Evolutionary conservation across 2,113 vertebrate species (phyloP).

Genomic region (Lophotis ruficrista): DNA sequence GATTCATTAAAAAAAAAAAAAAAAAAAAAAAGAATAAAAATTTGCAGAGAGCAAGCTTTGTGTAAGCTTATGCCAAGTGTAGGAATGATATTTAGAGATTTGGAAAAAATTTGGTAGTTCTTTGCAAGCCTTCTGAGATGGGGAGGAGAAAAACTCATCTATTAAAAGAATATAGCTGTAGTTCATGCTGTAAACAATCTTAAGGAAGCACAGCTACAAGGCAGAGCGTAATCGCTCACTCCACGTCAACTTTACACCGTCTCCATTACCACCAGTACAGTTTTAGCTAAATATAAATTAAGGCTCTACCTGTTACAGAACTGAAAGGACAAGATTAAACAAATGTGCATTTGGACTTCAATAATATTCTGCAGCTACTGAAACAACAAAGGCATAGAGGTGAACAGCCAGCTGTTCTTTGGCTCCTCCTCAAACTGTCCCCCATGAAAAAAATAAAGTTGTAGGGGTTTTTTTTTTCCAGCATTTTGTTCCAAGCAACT

Average conservation of each 20-base stretch:
- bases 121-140: background rate
- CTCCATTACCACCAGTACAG: background rate
- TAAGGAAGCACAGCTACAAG: background rate
- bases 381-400: background rate
- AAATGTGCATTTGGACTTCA: background rate
- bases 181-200: background rate
- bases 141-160: slow-evolving; percentile 24
- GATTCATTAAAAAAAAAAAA: background rate
- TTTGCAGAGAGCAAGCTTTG: background rate
- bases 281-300: background rate
- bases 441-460: background rate
- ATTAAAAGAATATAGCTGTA: background rate
- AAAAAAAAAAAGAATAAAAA: background rate
- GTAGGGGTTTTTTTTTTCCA: background rate
- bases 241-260: background rate
- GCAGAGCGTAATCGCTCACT: background rate
- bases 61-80: background rate
- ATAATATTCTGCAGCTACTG: background rate
- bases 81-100: background rate
- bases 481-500: background rate
- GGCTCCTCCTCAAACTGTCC: background rate
- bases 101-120: background rate
- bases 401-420: background rate
- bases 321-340: background rate
- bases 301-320: background rate